These are phyloP conservation scores for Nebria salina DNA, from an alignment of 2,888 invertebrate species.

Conservation along the genomic window DNA sequence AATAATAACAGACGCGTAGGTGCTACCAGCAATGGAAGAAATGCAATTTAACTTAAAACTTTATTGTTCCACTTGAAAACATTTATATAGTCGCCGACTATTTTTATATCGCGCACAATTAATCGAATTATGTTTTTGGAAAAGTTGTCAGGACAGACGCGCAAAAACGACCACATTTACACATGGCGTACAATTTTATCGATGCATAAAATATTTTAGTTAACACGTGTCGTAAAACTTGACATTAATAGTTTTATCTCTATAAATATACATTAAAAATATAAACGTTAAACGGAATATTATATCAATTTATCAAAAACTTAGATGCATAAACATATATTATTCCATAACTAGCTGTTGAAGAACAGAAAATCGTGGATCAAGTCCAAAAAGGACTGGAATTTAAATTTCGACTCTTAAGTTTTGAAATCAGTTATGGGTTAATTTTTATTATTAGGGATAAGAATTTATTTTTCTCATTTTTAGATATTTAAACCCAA, in stretches of 20 bases:
- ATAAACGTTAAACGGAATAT: not conserved
- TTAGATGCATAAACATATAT: not conserved
- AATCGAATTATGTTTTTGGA: slow-evolving; percentile 1
- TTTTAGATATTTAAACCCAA: too few relatives aligned
- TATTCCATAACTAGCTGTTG: not conserved
- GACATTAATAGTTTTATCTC: not conserved
- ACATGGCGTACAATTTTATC: not conserved
- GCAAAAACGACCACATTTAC: not conserved
- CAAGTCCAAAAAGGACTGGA: too few relatives aligned
- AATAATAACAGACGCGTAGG: slow-evolving; percentile 33
- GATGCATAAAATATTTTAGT: not conserved
- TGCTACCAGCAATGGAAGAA: slow-evolving; percentile 29
- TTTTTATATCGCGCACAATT: slow-evolving; percentile 27
- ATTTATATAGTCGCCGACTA: slow-evolving; percentile 9
- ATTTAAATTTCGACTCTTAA: too few relatives aligned
- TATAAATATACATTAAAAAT: not conserved
- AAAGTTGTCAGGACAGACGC: not conserved
- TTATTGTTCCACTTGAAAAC: not conserved
- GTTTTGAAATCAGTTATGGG: too few relatives aligned
- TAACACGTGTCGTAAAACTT: not conserved
- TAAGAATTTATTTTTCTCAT: too few relatives aligned
- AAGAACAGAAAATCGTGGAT: not conserved
- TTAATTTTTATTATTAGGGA: too few relatives aligned
- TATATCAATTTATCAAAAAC: not conserved
- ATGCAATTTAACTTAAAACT: slow-evolving; percentile 31